Evolutionary conservation across 1,140 invertebrate species (phyloP).

Genomic region (Bombus pyrosoma): DNA sequence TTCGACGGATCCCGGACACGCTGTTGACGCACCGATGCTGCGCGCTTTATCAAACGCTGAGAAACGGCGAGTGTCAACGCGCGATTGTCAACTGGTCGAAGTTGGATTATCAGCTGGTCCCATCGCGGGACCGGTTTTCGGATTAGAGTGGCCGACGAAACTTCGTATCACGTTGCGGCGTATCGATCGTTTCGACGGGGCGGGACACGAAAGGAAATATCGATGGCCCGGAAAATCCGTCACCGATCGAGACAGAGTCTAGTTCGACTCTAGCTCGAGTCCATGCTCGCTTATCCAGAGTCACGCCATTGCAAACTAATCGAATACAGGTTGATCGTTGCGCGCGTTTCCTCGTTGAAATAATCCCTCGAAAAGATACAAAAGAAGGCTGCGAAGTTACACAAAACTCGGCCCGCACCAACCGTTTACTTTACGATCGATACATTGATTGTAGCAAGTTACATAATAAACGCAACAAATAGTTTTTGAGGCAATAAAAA

Average conservation of each 20-base stretch:
- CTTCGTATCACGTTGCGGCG: conserved; percentile 24
- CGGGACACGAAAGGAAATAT: conserved; percentile 6
- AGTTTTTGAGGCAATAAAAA: too few species aligned
- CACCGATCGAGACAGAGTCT: neutral
- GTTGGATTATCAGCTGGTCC: conserved; percentile 31
- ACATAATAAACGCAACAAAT: too few species aligned
- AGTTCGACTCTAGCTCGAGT: neutral
- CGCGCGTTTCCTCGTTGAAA: neutral
- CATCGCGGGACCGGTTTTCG: conserved; percentile 20
- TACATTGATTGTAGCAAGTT: too few species aligned
- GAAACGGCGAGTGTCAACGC: conserved; percentile 1
- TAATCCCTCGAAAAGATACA: too few species aligned
- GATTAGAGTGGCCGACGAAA: conserved; percentile 18
- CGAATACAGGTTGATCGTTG: neutral
- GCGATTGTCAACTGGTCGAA: conserved; percentile 33
- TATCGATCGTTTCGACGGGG: neutral
- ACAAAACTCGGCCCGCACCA: too few species aligned
- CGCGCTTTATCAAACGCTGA: neutral
- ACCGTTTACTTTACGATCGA: too few species aligned
- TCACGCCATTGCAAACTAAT: neutral
- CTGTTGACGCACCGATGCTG: neutral
- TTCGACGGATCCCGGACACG: neutral
- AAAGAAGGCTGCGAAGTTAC: too few species aligned
- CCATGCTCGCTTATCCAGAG: neutral
- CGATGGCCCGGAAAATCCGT: conserved; percentile 37